A percentile compares a stretch with the other conserved stretches of the same genome.
phyloP scores from a whole-genome alignment of 2,888 invertebrate species.

The Odontomyia ornata region DNA sequence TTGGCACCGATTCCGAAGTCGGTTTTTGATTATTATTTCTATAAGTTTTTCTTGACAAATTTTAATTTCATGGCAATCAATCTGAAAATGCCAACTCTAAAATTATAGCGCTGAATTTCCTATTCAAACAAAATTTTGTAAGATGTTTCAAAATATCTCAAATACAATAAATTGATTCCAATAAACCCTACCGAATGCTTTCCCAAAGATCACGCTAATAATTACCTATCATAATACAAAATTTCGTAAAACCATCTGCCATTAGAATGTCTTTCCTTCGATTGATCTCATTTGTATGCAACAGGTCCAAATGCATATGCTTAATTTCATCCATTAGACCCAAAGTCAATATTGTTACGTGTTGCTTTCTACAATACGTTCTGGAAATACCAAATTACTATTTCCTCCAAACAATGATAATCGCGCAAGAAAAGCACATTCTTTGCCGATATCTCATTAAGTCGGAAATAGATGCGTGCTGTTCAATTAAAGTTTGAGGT shows the following conservation, averaged over 20 bases:
- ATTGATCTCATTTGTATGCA: not conserved
- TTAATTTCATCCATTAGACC: not conserved
- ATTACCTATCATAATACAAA: not conserved
- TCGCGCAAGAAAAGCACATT: constrained; percentile 6
- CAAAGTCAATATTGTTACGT: not conserved
- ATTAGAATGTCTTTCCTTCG: not conserved
- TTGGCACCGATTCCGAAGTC: too few relatives aligned
- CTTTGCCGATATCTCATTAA: constrained; percentile 14
- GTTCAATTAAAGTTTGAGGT: not conserved
- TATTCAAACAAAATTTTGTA: not conserved
- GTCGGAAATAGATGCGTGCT: not conserved
- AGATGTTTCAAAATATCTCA: not conserved
- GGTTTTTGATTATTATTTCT: too few relatives aligned
- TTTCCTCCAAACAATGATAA: constrained; percentile 18
- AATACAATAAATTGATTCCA: too few relatives aligned
- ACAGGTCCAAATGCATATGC: not conserved
- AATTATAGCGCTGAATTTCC: too few relatives aligned
- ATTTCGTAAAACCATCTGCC: constrained; percentile 1
- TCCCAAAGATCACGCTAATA: too few relatives aligned
- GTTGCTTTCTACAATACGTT: not conserved
- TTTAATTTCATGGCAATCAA: too few relatives aligned
- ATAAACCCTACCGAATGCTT: too few relatives aligned
- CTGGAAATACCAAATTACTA: constrained; percentile 1
- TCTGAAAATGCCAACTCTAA: too few relatives aligned
- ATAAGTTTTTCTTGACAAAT: too few relatives aligned